Base-by-base conservation (phyloP, 2,888 invertebrate species). In the Rhorus exstirpatorius region DNA sequence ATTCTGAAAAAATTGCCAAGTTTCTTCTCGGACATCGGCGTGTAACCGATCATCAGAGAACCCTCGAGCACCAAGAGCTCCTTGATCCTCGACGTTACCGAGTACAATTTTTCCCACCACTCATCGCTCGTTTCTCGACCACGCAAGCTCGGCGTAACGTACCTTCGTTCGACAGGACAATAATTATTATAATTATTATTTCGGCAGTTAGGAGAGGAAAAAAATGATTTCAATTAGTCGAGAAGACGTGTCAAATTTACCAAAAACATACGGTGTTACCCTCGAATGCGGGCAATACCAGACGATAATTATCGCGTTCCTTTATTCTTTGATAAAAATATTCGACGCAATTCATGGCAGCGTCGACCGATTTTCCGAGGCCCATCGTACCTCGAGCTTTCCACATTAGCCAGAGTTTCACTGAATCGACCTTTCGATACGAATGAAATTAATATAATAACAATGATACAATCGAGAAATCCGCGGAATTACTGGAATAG, bases 371-470 rank as follows among this genome's bases (percentile, higher is more conserved):
- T 0, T 89, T 86, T 60, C 93, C 93, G 0, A 97, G 93, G 0
- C 95, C 96, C 0, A 89, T 89, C 61, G 95, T 95, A 0, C 97
- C 97, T 0, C 97, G 94, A 0, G 97, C 97, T 90, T 97, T 97
- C 96, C 98, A 97, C 96, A 98, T 97, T 84, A 98, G 93, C 98
- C 98, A 99, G 4, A 98, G 94, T 93, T 99, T 99, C 90, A 98
- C 96, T 0, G 97, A 96, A 91, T 99, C 98, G 71, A 97, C 95
- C 95, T 95, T 26, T n/a, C n/a, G n/a, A n/a, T n/a, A n/a, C 3
- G 8, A 35, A 46, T 31, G 12, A 10, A 44, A 75, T n/a, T n/a
- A n/a, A n/a, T n/a, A n/a, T n/a, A n/a, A n/a, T n/a, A n/a, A n/a
- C n/a, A n/a, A n/a, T n/a, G n/a, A n/a, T n/a, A n/a, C n/a, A n/a